Conservation (phyloP, 2,888 invertebrate species). For the Ganaspis brasiliensis region DNA sequence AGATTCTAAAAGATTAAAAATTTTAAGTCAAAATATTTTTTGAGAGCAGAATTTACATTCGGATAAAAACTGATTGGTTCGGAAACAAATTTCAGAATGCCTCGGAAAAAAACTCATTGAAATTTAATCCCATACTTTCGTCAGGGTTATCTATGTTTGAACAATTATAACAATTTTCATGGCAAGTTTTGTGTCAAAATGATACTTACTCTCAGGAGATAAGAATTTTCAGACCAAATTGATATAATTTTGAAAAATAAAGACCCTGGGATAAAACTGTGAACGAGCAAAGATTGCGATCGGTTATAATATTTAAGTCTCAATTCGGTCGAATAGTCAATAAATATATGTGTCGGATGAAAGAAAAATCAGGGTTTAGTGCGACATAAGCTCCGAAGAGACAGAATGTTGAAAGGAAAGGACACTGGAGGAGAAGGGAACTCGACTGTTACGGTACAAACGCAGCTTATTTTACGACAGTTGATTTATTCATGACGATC, state of each 20-base stretch:
- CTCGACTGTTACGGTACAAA: conserved; percentile 51
- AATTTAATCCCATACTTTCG: no score
- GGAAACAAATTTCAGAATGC: no score
- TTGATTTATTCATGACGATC: conserved; percentile 62
- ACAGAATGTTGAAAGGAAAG: conserved; percentile 19
- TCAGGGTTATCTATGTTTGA: no score
- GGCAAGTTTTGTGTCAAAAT: no score
- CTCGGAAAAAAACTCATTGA: no score
- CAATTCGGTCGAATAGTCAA: background rate
- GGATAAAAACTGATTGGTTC: no score
- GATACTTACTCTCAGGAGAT: no score
- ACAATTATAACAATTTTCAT: no score
- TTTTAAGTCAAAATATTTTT: no score
- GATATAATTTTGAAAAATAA: background rate
- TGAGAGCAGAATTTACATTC: no score
- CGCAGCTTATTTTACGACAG: conserved; percentile 57
- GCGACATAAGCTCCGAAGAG: conserved; percentile 1
- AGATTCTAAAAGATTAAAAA: no score
- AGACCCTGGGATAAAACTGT: background rate
- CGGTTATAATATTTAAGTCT: background rate
- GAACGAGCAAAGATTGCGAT: background rate
- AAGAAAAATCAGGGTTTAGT: conserved; percentile 12
- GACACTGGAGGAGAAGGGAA: conserved; percentile 9
- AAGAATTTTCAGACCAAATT: no score
- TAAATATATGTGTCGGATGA: conserved; percentile 1